Percentiles rank a stretch among this genome's conserved stretches.
Evolutionary conservation across 2,113 vertebrate species (phyloP).

Genomic region (Anhinga rufa): DNA sequence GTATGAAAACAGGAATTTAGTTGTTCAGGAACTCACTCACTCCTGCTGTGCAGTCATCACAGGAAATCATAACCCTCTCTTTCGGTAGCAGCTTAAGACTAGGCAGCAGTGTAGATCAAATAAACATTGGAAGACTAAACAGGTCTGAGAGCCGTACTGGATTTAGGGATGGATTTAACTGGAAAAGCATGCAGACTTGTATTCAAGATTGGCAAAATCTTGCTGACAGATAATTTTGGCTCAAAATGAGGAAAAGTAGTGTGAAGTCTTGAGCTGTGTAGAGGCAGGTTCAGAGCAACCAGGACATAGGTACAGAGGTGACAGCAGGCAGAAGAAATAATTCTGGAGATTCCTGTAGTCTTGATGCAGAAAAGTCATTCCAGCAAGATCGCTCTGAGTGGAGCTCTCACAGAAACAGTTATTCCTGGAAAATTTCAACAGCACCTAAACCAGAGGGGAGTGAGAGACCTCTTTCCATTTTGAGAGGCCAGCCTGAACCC

Average conservation of each 20-base stretch:
- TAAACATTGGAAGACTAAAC: not conserved
- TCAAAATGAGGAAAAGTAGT: not conserved
- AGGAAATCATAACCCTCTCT: not conserved
- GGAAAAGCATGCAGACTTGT: not conserved
- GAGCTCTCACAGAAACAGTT: not conserved
- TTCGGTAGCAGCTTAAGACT: not conserved
- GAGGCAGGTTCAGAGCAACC: not conserved
- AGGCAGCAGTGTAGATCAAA: not conserved
- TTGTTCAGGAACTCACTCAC: not conserved
- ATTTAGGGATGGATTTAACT: not conserved
- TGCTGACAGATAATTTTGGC: not conserved
- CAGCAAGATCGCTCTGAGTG: not conserved
- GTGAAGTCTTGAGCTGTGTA: not conserved
- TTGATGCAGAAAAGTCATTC: not conserved
- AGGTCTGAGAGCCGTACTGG: not conserved
- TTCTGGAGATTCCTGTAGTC: not conserved
- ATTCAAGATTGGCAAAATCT: not conserved
- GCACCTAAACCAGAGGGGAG: not conserved
- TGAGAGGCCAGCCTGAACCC: not conserved
- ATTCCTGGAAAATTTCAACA: not conserved
- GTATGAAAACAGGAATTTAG: constrained; percentile 1
- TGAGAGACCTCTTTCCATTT: not conserved
- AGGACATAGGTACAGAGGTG: not conserved
- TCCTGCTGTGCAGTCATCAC: not conserved
- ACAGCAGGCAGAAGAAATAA: not conserved